Percentiles rank a stretch among this genome's conserved stretches.
Conservation (phyloP, 2,113 vertebrate species). For the Notothenia coriiceps region DNA sequence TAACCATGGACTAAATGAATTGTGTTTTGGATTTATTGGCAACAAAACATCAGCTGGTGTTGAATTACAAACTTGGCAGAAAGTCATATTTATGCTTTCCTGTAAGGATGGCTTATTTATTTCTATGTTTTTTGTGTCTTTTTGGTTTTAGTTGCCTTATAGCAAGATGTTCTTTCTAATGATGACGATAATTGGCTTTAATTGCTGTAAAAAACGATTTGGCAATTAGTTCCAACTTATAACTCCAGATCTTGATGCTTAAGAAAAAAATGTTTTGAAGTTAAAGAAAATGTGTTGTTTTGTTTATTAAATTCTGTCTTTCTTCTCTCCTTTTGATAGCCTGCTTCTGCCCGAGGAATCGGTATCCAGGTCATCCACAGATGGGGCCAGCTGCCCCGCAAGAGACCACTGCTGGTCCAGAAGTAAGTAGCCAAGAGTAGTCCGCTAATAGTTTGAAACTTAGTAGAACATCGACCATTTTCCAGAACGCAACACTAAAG, state of each 20-base stretch:
- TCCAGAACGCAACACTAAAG: too few species aligned
- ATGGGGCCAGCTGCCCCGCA: constrained; percentile 97
- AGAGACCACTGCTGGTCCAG: constrained; percentile 94
- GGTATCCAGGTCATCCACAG: constrained; percentile 99
- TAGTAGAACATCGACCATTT: neutral
- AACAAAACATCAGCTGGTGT: neutral
- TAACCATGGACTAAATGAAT: too few species aligned
- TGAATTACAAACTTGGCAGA: too few species aligned
- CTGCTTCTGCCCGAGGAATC: constrained; percentile 95
- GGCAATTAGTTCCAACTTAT: too few species aligned
- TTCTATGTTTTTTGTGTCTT: neutral
- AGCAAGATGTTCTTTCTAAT: neutral
- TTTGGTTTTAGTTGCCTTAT: neutral
- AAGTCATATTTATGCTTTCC: too few species aligned
- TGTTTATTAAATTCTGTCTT: neutral
- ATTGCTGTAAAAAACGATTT: too few species aligned
- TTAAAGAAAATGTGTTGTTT: neutral
- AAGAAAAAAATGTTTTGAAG: neutral
- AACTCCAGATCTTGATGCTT: neutral
- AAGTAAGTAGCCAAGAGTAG: constrained; percentile 83
- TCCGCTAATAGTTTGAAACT: neutral
- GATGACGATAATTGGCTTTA: neutral
- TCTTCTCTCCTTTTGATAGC: constrained; percentile 76
- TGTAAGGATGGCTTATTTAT: too few species aligned
- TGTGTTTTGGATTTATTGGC: neutral